phyloP scores from a whole-genome alignment of 2,888 invertebrate species.

The Chrysolina haemoptera region DNA sequence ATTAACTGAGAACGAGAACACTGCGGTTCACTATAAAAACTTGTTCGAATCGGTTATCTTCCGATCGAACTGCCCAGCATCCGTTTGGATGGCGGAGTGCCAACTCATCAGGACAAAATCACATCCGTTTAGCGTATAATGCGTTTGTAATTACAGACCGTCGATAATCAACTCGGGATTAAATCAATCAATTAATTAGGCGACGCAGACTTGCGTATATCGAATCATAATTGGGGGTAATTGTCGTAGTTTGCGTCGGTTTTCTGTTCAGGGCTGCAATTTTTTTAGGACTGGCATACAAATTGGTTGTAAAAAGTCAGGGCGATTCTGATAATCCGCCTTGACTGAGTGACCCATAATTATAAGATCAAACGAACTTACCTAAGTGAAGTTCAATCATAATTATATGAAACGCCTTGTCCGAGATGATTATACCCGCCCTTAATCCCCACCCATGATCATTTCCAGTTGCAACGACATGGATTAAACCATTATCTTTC shows the following conservation, averaged over 20 bases:
- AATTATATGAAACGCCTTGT: too few species aligned
- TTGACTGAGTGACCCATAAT: too few species aligned
- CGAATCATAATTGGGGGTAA: conserved; percentile 48
- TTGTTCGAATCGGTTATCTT: neutral
- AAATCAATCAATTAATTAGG: conserved; percentile 54
- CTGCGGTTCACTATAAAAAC: neutral
- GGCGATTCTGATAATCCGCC: too few species aligned
- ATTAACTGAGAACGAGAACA: neutral
- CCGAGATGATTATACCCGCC: too few species aligned
- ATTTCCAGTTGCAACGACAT: too few species aligned
- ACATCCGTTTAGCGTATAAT: conserved; percentile 39
- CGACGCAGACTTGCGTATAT: conserved; percentile 49
- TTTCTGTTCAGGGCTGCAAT: neutral
- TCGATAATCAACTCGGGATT: conserved; percentile 50
- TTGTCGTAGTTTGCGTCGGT: conserved; percentile 21
- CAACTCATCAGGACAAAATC: conserved; percentile 33
- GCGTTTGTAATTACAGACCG: conserved; percentile 44
- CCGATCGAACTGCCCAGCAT: neutral
- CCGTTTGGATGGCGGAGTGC: conserved; percentile 12
- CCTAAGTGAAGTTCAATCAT: too few species aligned
- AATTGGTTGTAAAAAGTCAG: too few species aligned
- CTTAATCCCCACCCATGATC: too few species aligned
- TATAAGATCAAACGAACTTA: too few species aligned
- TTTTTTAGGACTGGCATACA: neutral
- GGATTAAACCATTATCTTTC: too few species aligned